phyloP scores from a whole-genome alignment of 2,797 vertebrate species.

The Glyptemys insculpta region DNA sequence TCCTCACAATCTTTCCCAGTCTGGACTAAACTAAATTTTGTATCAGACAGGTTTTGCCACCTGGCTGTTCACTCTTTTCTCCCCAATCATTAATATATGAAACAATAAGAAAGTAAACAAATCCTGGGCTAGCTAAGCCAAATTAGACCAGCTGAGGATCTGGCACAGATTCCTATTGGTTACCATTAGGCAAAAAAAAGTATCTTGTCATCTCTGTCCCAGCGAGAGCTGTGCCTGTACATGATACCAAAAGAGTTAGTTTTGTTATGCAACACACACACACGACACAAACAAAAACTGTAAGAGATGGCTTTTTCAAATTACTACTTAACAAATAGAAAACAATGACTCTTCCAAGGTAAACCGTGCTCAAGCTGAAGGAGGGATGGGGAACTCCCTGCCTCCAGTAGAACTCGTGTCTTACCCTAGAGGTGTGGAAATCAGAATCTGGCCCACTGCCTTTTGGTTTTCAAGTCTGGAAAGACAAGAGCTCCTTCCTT shows the following conservation, averaged over 20 bases:
- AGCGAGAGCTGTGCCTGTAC: neutral
- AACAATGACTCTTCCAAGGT: neutral
- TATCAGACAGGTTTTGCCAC: neutral
- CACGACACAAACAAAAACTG: fast-evolving
- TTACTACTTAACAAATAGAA: neutral
- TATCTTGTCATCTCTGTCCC: fast-evolving
- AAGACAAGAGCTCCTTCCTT: neutral
- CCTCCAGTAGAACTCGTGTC: neutral
- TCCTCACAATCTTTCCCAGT: neutral
- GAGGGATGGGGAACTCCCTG: neutral
- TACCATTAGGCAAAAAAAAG: too few species aligned
- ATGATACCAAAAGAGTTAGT: neutral
- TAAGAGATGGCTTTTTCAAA: neutral
- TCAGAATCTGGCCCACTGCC: neutral
- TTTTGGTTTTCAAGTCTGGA: neutral
- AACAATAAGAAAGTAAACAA: neutral
- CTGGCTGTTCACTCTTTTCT: neutral
- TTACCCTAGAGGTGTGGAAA: neutral
- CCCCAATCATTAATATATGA: neutral
- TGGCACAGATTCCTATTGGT: neutral
- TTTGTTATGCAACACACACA: neutral
- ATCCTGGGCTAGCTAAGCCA: neutral
- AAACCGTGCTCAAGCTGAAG: neutral
- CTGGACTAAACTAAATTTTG: neutral
- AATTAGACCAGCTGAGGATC: neutral